Percentiles rank a stretch among this genome's conserved stretches.
Conservation (phyloP, 2,888 invertebrate species). For the Polylopha cassiicola region DNA sequence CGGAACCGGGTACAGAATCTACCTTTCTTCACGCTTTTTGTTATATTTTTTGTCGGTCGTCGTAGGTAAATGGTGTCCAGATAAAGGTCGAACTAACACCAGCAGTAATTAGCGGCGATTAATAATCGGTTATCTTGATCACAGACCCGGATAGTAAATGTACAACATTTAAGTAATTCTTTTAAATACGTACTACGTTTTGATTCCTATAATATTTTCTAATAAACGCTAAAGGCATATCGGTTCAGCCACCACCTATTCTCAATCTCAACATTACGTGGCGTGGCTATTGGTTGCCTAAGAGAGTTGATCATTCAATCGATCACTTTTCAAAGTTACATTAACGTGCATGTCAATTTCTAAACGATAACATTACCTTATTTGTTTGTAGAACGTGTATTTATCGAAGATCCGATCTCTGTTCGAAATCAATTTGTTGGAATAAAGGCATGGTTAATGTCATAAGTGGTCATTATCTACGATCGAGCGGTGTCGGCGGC, state of each 20-base stretch:
- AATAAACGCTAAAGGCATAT: slow-evolving; percentile 12
- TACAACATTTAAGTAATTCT: slow-evolving; percentile 21
- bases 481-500: slow-evolving; percentile 62
- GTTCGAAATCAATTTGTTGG: slow-evolving; percentile 71
- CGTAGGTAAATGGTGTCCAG: slow-evolving; percentile 70
- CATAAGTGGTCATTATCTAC: slow-evolving; percentile 68
- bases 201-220: slow-evolving; percentile 1
- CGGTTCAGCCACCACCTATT: no score
- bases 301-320: slow-evolving; percentile 33
- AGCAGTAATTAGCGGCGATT: slow-evolving; percentile 76
- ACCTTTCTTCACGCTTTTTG: slow-evolving; percentile 73
- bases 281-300: slow-evolving; percentile 14
- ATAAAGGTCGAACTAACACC: slow-evolving; percentile 75
- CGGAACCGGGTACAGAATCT: slow-evolving; percentile 51
- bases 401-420: slow-evolving; percentile 41
- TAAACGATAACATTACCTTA: slow-evolving; percentile 47
- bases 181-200: slow-evolving; percentile 6
- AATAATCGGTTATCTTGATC: slow-evolving; percentile 76
- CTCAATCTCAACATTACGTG: slow-evolving; percentile 7
- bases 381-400: slow-evolving; percentile 34
- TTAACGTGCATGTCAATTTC: slow-evolving; percentile 52
- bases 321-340: slow-evolving; percentile 45
- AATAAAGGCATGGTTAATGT: slow-evolving; percentile 67
- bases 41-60: slow-evolving; percentile 53
- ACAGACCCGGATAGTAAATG: slow-evolving; percentile 62